Base-by-base conservation (phyloP, 2,797 vertebrate genomes). In the Potorous gilbertii region DNA sequence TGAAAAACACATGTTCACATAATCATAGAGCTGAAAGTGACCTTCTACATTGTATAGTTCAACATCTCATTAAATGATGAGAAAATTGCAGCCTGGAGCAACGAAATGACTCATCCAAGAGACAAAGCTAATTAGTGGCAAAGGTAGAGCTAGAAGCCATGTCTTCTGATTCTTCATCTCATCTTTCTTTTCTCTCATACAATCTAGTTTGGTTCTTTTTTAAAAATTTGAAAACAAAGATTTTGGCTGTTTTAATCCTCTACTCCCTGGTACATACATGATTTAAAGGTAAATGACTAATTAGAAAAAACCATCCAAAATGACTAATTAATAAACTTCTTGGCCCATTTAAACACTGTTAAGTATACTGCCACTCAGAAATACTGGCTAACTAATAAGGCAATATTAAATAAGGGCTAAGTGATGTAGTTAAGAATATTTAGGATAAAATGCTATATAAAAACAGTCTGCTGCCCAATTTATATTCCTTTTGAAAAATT, bases 231-330 rank as follows among this genome's bases (percentile, higher is more conserved):
- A 9, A 27, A 87, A 96, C 94, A 97, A 96, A 95, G 29, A 91
- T 95, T 96, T 95, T 96, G 95, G 93, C 96, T 97, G 95, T 90
- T 96, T 94, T 97, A 97, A 9, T 96, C 93, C 91, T 46, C 5
- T 93, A 96, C 95, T 96, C 98, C 97, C 97, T 96, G 96, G 97
- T 97, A 96, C 97, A 98, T 96, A 93, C 91, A 97, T 96, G 98
- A 98, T 98, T 98, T 98, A 98, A 98, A 99, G 98, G 98, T 98
- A 98, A 98, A 98, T 97, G 98, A 97, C 98, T 98, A 98, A 99
- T 99, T 99, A 98, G 98, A 97, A 98, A 98, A 97, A 98, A 98
- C 90, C 96, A 98, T 97, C 98, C 97, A 98, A 97, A 98, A 98
- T 98, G 98, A 98, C 96, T 98, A 98, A 98, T 98, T 99, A 99